Percentiles rank a stretch among this genome's conserved stretches.
Evolutionary conservation across 1,140 invertebrate species (phyloP).

Genomic region (Cyphomyrmex costatus): DNA sequence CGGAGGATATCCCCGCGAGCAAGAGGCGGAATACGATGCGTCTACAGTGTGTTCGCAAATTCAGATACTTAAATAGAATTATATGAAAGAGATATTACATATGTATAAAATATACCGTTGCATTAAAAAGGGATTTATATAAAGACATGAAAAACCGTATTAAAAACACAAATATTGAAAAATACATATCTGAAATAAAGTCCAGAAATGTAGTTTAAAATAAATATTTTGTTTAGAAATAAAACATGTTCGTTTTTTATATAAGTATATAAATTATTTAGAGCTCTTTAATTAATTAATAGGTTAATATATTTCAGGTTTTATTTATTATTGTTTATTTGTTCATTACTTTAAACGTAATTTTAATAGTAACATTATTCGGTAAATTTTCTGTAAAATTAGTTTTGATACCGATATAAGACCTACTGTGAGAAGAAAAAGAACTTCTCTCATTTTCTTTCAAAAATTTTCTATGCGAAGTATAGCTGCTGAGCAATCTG

Average conservation of each 20-base stretch:
- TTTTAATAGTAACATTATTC: not conserved
- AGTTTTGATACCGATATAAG: not conserved
- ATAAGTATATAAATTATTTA: not conserved
- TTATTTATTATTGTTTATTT: too few species aligned
- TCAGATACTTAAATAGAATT: not conserved
- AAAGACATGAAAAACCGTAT: not conserved
- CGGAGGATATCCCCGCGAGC: not conserved
- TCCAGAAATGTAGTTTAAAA: not conserved
- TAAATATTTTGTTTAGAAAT: not conserved
- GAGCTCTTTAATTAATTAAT: not conserved
- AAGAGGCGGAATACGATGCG: not conserved
- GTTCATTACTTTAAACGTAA: not conserved
- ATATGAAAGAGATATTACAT: not conserved
- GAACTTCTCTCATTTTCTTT: not conserved
- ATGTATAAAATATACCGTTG: not conserved
- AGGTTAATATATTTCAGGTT: not conserved
- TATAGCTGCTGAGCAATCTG: not conserved
- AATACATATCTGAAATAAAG: not conserved
- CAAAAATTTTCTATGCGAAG: not conserved
- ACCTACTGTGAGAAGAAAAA: not conserved
- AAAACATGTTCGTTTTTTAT: not conserved
- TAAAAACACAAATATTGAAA: not conserved
- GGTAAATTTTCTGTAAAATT: not conserved
- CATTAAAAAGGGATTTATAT: not conserved
- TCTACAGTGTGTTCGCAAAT: constrained; percentile 11